Evolutionary conservation across 2,797 vertebrate genomes (phyloP).

Genomic region (Lagodon rhomboides): DNA sequence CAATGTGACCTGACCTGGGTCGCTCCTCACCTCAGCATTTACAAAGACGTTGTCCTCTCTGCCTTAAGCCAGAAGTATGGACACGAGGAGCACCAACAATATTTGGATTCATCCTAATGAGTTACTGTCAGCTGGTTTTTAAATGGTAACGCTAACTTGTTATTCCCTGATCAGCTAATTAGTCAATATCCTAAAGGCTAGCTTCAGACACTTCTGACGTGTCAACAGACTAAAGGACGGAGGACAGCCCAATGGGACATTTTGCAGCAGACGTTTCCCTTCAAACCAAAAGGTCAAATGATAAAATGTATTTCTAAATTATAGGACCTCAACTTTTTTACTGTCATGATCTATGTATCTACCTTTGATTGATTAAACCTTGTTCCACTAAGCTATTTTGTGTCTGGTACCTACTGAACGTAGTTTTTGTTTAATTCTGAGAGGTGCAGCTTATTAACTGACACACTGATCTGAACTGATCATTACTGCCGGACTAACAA

Average conservation of each 20-base stretch:
- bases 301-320: no score
- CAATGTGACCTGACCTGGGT: background rate
- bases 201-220: background rate
- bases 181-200: background rate
- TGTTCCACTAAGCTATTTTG: no score
- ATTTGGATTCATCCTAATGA: background rate
- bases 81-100: background rate
- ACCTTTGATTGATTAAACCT: no score
- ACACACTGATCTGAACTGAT: no score
- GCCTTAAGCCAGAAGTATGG: background rate
- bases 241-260: background rate
- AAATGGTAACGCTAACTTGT: no score
- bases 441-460: no score
- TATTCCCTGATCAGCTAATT: background rate
- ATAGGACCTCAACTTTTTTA: no score
- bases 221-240: background rate
- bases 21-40: background rate
- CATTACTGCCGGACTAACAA: no score
- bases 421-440: no score
- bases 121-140: no score
- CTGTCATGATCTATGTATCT: no score
- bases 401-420: no score
- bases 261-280: background rate
- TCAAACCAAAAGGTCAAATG: background rate
- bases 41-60: background rate